These are phyloP conservation scores for Pilophorus perplexus DNA, from an alignment of 2,888 invertebrate genomes.

Conservation along the genomic window DNA sequence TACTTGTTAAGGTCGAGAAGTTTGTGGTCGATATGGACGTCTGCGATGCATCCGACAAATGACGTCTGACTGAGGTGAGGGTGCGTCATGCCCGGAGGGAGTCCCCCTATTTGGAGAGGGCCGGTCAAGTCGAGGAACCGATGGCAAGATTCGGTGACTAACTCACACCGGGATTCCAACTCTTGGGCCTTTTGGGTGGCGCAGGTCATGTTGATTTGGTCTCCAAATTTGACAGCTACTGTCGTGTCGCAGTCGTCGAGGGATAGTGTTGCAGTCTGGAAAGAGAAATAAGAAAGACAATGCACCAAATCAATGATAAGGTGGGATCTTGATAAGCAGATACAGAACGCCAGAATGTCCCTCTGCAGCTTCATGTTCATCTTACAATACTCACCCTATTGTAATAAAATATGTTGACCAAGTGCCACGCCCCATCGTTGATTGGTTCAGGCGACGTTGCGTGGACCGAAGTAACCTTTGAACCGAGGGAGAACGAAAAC, in stretches of 20 bases:
- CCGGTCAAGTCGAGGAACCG: conserved; percentile 87
- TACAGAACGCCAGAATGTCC: no score
- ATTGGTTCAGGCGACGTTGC: conserved; percentile 67
- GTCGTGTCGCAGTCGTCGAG: conserved; percentile 86
- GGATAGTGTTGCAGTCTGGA: conserved; percentile 72
- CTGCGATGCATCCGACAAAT: conserved; percentile 87
- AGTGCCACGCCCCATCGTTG: conserved; percentile 88
- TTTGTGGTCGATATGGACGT: conserved; percentile 79
- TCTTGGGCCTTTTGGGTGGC: conserved; percentile 73
- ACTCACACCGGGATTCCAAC: conserved; percentile 65
- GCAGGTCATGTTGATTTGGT: conserved; percentile 72
- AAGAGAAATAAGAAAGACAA: conserved; percentile 40
- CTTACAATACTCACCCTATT: conserved; percentile 64
- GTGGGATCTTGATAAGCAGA: no score
- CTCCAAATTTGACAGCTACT: conserved; percentile 68
- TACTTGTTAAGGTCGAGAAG: conserved; percentile 75
- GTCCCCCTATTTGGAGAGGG: conserved; percentile 85
- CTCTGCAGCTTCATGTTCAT: no score
- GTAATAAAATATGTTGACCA: conserved; percentile 76
- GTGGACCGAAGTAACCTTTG: conserved; percentile 65
- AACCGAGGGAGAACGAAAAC: conserved; percentile 87
- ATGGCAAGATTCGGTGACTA: conserved; percentile 56
- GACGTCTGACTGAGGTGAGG: conserved; percentile 77
- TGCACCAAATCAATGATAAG: conserved; percentile 39
- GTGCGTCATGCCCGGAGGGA: conserved; percentile 72